Base-by-base conservation (phyloP, 2,888 invertebrate species). In the Drosophila quinaria region DNA sequence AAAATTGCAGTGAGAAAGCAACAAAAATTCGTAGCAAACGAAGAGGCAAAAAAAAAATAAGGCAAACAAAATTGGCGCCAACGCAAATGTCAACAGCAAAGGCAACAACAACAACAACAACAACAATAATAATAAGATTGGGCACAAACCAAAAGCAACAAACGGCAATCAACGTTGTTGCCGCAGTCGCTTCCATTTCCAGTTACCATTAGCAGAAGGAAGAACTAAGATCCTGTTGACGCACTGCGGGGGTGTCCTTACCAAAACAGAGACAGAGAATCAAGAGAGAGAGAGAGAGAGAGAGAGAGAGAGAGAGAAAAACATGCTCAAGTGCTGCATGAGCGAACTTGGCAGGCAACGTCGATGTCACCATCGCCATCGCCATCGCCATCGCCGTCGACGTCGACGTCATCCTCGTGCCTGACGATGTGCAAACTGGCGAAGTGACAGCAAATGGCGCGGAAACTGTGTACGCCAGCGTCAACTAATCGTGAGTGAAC, bases 371-470 rank as follows among this genome's bases (percentile, higher is more conserved):
- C 25, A 25, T 25, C 25, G 25, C 25, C 25, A 5, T 42, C 19
- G 19, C 10, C n/a, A 58, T 42, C 47, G 51, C 22, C 22, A 22
- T 22, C 22, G 22, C 22, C 22, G 22, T 22, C 22, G 22, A 17
- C n/a, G 60, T 41, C 47, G 51, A 17, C 42, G 59, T 64, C 65
- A 59, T 60, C 84, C 78, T 76, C 67, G 80, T 62, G 74, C 70
- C 83, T 77, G 88, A 90, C 84, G 87, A 91, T 91, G 90, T 91
- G 91, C 87, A 85, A 91, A 91, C 90, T 90, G 85, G 85, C 83
- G 80, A 91, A 91, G 85, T 91, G 91, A 83, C 90, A 90, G 83
- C 88, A 91, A 91, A 91, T 91, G 89, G 89, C 88, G 90, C 90
- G 91, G 90, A 91, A 91, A 91, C 80, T 76, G 78, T 79, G 75